Evolutionary conservation across 92 coral and sea anemone genomes (phyloP).

Genomic region (Palythoa grandiflora): DNA sequence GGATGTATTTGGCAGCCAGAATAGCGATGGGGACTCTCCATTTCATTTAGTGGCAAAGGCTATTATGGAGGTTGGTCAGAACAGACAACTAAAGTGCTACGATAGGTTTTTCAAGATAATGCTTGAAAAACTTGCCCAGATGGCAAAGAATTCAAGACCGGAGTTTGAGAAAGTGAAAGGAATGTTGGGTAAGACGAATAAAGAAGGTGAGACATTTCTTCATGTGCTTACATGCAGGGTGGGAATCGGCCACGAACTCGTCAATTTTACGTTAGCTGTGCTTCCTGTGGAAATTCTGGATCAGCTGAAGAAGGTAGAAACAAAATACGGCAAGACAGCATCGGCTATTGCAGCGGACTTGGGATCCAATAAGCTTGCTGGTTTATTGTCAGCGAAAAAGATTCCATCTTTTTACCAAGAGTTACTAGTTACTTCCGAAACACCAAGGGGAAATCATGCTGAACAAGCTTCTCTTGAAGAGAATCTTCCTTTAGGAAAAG

Average conservation of each 20-base stretch:
- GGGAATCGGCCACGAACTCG: slow-evolving; percentile 38
- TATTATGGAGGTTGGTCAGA: slow-evolving; percentile 37
- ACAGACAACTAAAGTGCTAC: slow-evolving; percentile 22
- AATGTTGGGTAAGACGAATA: slow-evolving; percentile 30
- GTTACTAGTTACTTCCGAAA: not conserved
- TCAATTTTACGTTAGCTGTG: slow-evolving; percentile 10
- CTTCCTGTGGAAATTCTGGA: slow-evolving; percentile 11
- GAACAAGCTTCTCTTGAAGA: slow-evolving; percentile 36
- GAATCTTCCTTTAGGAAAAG: not conserved
- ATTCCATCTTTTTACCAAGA: not conserved
- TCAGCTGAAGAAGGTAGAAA: slow-evolving; percentile 32
- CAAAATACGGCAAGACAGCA: slow-evolving; percentile 23
- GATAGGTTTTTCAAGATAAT: slow-evolving; percentile 32
- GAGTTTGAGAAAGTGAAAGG: slow-evolving; percentile 38
- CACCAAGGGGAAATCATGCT: not conserved
- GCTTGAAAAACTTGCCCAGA: slow-evolving; percentile 9
- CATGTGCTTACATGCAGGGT: slow-evolving; percentile 40
- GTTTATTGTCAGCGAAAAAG: slow-evolving; percentile 1
- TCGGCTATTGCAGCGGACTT: slow-evolving; percentile 35
- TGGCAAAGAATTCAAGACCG: slow-evolving; percentile 17
- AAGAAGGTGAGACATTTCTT: slow-evolving; percentile 38
- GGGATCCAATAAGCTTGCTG: slow-evolving; percentile 36
- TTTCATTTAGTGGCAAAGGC: slow-evolving; percentile 38
- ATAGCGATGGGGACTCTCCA: slow-evolving; percentile 25
- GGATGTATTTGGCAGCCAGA: slow-evolving; percentile 34